phyloP scores from a whole-genome alignment of 2,797 vertebrate species.

The Echeneis naucrates region DNA sequence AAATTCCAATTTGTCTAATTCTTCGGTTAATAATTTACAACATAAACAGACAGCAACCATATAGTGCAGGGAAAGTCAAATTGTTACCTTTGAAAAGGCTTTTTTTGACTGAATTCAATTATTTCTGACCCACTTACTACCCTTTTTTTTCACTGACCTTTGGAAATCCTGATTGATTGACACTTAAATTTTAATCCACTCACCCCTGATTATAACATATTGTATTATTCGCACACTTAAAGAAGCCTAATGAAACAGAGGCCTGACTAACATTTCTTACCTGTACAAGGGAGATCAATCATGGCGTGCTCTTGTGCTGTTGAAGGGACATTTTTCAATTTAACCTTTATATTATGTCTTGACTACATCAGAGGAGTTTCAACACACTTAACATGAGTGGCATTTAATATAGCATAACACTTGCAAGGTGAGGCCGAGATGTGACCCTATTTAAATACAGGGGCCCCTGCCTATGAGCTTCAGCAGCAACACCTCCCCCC shows the following conservation, averaged over 20 bases:
- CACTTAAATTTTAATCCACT: conserved; percentile 79
- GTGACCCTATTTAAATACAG: conserved; percentile 99
- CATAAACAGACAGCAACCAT: not conserved
- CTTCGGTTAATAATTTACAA: not conserved
- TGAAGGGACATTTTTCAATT: conserved; percentile 95
- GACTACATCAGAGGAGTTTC: conserved; percentile 88
- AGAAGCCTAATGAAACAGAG: conserved; percentile 65
- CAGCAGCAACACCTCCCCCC: conserved; percentile 76
- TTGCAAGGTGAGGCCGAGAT: conserved; percentile 90
- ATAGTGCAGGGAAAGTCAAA: not conserved
- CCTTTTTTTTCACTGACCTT: conserved; percentile 82
- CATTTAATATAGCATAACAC: conserved; percentile 99
- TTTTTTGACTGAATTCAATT: conserved; percentile 4
- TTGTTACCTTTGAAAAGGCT: not conserved
- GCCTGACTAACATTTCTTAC: conserved; percentile 87
- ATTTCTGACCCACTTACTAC: conserved; percentile 14
- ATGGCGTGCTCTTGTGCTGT: conserved; percentile 82
- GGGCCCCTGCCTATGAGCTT: conserved; percentile 76
- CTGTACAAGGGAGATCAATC: conserved; percentile 93
- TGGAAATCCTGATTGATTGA: conserved; percentile 79
- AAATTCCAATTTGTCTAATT: not conserved
- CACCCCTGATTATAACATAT: conserved; percentile 77
- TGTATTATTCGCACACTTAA: conserved; percentile 77
- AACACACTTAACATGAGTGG: conserved; percentile 95
- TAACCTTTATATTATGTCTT: conserved; percentile 90